These are phyloP conservation scores for Synanthedon tipuliformis DNA, from an alignment of 2,888 invertebrate genomes.

Conservation along the genomic window DNA sequence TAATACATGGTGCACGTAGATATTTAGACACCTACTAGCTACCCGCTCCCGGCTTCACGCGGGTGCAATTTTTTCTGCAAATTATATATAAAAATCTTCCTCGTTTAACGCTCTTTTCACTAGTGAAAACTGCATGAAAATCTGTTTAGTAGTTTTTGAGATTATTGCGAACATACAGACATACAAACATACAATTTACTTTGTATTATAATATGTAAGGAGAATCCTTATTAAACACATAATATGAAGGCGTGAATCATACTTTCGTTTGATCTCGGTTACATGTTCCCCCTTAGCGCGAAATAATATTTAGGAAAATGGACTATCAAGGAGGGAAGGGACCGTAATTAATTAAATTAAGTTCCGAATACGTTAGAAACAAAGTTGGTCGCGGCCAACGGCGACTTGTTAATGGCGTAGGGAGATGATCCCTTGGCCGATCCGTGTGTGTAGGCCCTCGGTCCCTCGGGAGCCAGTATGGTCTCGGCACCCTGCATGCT, in stretches of 20 bases:
- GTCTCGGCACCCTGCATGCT: constrained; percentile 51
- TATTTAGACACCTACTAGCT: constrained; percentile 8
- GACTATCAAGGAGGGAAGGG: constrained; percentile 42
- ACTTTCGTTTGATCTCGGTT: constrained; percentile 48
- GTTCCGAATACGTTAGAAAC: constrained; percentile 60
- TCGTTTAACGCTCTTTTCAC: too few species aligned
- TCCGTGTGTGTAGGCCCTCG: constrained; percentile 16
- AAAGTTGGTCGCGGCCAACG: constrained; percentile 54
- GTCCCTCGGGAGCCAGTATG: constrained; percentile 35
- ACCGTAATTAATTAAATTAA: constrained; percentile 66
- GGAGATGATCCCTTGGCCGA: constrained; percentile 48
- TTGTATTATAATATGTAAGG: too few species aligned
- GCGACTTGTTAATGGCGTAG: constrained; percentile 57
- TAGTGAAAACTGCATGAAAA: too few species aligned
- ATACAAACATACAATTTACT: too few species aligned
- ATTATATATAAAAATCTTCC: too few species aligned
- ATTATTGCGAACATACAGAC: too few species aligned
- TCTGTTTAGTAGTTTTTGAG: too few species aligned
- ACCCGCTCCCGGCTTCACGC: too few species aligned
- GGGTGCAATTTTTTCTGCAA: too few species aligned
- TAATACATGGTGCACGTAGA: constrained; percentile 21
- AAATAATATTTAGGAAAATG: constrained; percentile 63
- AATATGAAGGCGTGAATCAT: constrained; percentile 26
- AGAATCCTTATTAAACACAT: constrained; percentile 27
- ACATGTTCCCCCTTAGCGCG: constrained; percentile 30